A percentile compares a stretch with the other conserved stretches of the same genome.
Evolutionary conservation across 2,113 vertebrate species (phyloP).

Genomic region (Dolichotis patagonum): DNA sequence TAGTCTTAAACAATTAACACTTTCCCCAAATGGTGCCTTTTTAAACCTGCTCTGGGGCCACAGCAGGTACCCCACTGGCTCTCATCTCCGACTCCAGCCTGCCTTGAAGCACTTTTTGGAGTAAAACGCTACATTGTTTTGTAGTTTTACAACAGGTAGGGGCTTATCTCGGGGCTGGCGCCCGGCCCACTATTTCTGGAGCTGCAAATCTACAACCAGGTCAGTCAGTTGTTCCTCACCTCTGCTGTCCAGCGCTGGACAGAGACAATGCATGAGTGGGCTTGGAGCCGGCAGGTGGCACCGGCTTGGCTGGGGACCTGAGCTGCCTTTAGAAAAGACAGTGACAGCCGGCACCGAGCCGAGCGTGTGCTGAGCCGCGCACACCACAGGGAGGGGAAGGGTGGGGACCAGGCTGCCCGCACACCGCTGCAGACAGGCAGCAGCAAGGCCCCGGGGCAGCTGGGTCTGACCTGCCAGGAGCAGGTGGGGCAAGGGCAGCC

Average conservation of each 20-base stretch:
- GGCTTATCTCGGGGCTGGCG: background rate
- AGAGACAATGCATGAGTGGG: background rate
- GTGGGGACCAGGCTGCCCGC: background rate
- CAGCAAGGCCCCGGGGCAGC: background rate
- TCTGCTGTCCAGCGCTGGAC: background rate
- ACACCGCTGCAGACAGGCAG: background rate
- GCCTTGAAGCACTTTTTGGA: background rate
- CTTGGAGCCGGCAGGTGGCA: background rate
- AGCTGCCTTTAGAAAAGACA: background rate
- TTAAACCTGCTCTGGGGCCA: background rate
- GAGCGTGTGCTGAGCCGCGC: background rate
- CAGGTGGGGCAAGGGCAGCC: background rate
- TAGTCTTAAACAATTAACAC: background rate
- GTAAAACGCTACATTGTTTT: background rate
- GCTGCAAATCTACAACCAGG: background rate
- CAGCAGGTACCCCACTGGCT: background rate
- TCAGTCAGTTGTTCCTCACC: background rate
- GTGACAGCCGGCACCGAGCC: background rate
- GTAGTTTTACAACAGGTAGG: background rate
- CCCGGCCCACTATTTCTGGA: background rate
- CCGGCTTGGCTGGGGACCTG: background rate
- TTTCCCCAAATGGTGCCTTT: background rate
- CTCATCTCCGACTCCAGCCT: background rate
- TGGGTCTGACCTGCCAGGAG: background rate
- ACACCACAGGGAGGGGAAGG: background rate